phyloP scores from a whole-genome alignment of 2,113 vertebrate genomes.

The Empidonax traillii region DNA sequence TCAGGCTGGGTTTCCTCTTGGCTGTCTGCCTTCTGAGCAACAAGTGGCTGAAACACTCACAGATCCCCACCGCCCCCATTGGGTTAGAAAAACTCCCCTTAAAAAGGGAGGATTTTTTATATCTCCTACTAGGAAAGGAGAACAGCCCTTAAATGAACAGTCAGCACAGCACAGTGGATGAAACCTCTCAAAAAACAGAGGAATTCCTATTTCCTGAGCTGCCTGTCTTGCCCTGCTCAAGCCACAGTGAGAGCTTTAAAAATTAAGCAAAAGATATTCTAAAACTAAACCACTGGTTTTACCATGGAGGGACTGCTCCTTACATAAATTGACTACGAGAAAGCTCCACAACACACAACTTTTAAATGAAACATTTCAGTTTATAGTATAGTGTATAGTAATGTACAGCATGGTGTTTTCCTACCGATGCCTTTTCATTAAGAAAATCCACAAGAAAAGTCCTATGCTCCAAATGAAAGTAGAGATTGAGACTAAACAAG shows the following conservation, averaged over 20 bases:
- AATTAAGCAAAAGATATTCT: background rate
- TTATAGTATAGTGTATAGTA: background rate
- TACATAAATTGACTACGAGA: background rate
- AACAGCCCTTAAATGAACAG: background rate
- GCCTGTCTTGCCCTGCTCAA: background rate
- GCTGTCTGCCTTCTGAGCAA: background rate
- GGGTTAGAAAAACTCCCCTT: background rate
- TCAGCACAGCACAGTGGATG: background rate
- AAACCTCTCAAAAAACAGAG: background rate
- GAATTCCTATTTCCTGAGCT: background rate
- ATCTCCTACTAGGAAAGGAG: background rate
- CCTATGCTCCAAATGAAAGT: background rate
- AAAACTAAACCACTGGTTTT: background rate
- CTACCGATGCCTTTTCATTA: background rate
- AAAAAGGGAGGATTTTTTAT: accelerated
- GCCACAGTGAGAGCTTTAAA: background rate
- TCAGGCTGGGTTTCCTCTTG: background rate
- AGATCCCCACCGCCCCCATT: background rate
- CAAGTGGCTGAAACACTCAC: background rate
- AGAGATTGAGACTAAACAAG: background rate
- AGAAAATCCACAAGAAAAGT: background rate
- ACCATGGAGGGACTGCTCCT: background rate
- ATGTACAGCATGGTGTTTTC: background rate
- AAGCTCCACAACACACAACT: background rate
- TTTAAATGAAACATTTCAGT: background rate